Percentiles rank a stretch among this genome's conserved stretches.
These are phyloP conservation scores for Shinisaurus crocodilurus DNA, from an alignment of 2,113 vertebrate species.

Conservation along the genomic window DNA sequence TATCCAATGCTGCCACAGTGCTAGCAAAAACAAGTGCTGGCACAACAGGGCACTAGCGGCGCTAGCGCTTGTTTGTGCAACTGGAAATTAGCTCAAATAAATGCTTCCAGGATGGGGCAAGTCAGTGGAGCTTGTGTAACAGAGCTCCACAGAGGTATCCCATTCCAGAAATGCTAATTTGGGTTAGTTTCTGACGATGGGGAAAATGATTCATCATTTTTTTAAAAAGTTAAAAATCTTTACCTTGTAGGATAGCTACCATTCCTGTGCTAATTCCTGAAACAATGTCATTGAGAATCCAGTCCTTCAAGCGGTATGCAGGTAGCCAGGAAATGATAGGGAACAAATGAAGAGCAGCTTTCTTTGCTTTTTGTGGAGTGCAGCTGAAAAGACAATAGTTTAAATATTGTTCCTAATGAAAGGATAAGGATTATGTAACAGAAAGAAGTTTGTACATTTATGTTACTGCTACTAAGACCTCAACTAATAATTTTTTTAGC, in stretches of 20 bases:
- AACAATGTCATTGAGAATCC: slow-evolving; percentile 90
- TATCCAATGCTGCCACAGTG: neutral
- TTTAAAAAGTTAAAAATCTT: neutral
- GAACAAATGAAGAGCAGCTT: slow-evolving; percentile 78
- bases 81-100: too few relatives aligned
- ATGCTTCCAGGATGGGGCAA: too few relatives aligned
- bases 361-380: slow-evolving; percentile 83
- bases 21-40: too few relatives aligned
- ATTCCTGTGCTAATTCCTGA: slow-evolving; percentile 94
- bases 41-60: too few relatives aligned
- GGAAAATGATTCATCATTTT: neutral
- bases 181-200: neutral
- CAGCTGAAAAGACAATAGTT: slow-evolving; percentile 80
- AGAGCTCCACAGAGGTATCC: too few relatives aligned
- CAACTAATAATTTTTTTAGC: neutral
- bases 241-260: slow-evolving; percentile 96
- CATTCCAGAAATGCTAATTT: too few relatives aligned
- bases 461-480: neutral
- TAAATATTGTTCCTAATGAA: neutral
- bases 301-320: slow-evolving; percentile 85
- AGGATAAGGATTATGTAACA: neutral
- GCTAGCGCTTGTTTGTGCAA: too few relatives aligned
- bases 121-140: too few relatives aligned
- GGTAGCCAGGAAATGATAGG: slow-evolving; percentile 90
- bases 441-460: neutral